Percentiles rank a stretch among this genome's conserved stretches.
These are phyloP conservation scores for Patiria pectinifera DNA, from an alignment of 53 echinoderm and acorn worm genomes.

Conservation along the genomic window DNA sequence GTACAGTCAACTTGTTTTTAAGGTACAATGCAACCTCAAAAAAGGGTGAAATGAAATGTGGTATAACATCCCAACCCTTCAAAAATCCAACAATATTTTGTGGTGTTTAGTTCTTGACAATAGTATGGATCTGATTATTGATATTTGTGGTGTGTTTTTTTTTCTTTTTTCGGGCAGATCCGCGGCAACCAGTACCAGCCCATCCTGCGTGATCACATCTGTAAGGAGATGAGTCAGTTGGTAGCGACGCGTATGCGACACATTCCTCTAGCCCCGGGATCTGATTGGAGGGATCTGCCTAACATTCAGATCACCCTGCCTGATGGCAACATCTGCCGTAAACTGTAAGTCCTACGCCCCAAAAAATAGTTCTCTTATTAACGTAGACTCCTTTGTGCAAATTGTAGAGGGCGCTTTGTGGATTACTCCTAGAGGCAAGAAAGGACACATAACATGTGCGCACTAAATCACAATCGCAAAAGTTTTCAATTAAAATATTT, in stretches of 20 bases:
- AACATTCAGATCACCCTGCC: constrained; percentile 85
- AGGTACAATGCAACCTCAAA: too few species aligned
- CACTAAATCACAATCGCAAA: too few species aligned
- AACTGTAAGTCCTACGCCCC: constrained; percentile 66
- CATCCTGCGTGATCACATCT: constrained; percentile 93
- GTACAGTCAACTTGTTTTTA: too few species aligned
- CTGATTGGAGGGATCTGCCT: constrained; percentile 96
- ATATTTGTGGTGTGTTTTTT: neutral
- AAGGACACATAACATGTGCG: too few species aligned
- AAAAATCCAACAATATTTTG: too few species aligned
- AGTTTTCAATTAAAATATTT: neutral
- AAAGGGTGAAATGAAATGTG: too few species aligned
- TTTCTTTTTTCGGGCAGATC: constrained; percentile 64
- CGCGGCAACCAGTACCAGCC: constrained; percentile 99
- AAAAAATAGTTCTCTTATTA: neutral
- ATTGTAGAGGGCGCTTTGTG: too few species aligned
- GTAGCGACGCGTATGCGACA: constrained; percentile 93
- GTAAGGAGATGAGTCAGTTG: constrained; percentile 97
- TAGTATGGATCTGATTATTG: neutral
- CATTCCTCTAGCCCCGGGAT: constrained; percentile 94
- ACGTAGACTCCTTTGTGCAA: too few species aligned
- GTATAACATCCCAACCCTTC: too few species aligned
- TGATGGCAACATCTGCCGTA: constrained; percentile 83
- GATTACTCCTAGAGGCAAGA: too few species aligned
- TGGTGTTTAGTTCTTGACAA: too few species aligned